These are phyloP conservation scores for Hydrocynus forskahlii DNA, from an alignment of 2,797 vertebrate genomes.

Conservation along the genomic window DNA sequence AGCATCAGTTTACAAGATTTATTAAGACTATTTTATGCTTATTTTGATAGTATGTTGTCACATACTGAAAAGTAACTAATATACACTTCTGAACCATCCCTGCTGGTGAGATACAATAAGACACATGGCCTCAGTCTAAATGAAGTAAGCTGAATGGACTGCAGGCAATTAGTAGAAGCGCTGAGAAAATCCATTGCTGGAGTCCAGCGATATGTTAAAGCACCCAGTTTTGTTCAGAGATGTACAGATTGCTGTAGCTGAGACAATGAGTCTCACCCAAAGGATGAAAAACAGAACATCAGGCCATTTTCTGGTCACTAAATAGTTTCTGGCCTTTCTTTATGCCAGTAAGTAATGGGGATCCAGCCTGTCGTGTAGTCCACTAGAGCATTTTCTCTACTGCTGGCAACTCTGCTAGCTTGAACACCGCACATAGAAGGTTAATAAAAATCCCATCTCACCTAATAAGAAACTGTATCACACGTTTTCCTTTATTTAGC, in stretches of 20 bases:
- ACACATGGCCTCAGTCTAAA: neutral
- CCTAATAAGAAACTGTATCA: neutral
- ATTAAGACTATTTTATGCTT: neutral
- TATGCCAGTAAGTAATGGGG: neutral
- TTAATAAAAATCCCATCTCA: neutral
- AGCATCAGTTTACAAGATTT: neutral
- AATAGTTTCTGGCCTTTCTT: neutral
- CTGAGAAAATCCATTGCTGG: neutral
- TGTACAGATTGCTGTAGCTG: neutral
- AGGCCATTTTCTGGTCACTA: slow-evolving; percentile 2
- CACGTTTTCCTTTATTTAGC: no score
- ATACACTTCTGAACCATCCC: neutral
- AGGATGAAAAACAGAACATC: slow-evolving; percentile 12
- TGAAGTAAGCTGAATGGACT: neutral
- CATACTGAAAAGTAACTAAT: neutral
- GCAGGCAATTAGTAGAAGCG: neutral
- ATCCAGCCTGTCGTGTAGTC: no score
- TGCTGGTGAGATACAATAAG: neutral
- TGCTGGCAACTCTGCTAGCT: neutral
- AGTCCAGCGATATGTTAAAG: slow-evolving; percentile 10
- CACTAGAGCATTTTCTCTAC: neutral
- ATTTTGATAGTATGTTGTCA: no score
- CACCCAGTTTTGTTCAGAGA: neutral
- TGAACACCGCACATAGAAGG: neutral
- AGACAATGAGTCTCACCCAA: neutral